phyloP scores from a whole-genome alignment of 2,797 vertebrate genomes.

The Dicrostonyx torquatus region DNA sequence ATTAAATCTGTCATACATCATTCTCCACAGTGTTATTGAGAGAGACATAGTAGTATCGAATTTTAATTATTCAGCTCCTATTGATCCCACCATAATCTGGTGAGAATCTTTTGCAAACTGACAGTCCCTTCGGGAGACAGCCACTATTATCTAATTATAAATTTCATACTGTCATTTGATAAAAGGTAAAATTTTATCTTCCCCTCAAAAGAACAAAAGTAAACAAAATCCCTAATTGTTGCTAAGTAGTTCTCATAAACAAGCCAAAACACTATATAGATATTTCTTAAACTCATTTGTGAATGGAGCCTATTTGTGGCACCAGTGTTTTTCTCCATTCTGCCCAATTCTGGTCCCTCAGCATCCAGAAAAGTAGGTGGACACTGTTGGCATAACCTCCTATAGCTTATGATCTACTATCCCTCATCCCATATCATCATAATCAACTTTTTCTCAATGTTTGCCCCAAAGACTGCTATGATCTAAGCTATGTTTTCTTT shows the following conservation, averaged over 20 bases:
- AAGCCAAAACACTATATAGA: constrained; percentile 55
- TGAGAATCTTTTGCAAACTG: constrained; percentile 86
- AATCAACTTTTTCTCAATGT: background rate
- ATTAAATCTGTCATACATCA: constrained; percentile 89
- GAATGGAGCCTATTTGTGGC: background rate
- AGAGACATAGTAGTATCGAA: constrained; percentile 86
- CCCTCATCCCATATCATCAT: background rate
- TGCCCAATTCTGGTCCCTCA: background rate
- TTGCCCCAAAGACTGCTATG: background rate
- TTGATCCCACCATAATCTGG: constrained; percentile 88
- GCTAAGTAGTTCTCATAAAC: constrained; percentile 63
- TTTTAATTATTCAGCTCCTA: constrained; percentile 91
- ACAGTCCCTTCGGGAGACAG: constrained; percentile 84
- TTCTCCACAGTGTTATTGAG: constrained; percentile 87
- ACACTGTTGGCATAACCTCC: background rate
- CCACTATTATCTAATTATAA: constrained; percentile 88
- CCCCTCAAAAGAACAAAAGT: background rate
- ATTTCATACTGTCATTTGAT: constrained; percentile 85
- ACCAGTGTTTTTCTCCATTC: background rate
- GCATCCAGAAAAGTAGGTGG: background rate
- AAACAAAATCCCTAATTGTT: constrained; percentile 61
- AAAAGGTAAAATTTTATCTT: constrained; percentile 82
- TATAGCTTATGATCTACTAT: background rate
- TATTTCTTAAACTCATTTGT: background rate
- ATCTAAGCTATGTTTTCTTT: background rate